Base-by-base conservation (phyloP, 1,140 invertebrate genomes). In the Oreohelix idahoensis region DNA sequence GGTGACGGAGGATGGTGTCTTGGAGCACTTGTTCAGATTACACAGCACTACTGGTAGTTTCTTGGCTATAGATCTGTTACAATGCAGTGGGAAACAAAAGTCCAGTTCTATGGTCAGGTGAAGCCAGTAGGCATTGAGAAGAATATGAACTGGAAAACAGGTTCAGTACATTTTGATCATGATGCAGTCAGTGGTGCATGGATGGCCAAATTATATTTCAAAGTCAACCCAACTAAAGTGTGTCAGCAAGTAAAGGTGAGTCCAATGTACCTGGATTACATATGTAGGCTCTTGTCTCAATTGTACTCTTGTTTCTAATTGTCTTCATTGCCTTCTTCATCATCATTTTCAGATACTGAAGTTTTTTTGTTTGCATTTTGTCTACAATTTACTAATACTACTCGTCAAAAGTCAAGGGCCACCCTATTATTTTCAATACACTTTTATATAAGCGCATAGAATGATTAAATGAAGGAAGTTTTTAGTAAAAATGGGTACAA, bases 221-320 rank as follows among this genome's bases (percentile, higher is more conserved):
- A 66, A 26, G 78, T 69, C 63, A 79, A 79, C 58, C 78, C 78
- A 26, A 79, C 58, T 17, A 66, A 35, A n/a, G 78, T 69, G n/a
- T 29, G 10, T 23, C 78, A 79, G 1, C 29, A 69, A 42, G 39
- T 69, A 4, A 66, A 42, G 35, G 78, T 79, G 39, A 79, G 53
- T 58, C 4, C 11, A 58, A 20, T 58, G 51, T 23, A 58, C 45
- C n/a, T n/a, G 4, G 51, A 58, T 26, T 58, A 23, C 10, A 58
- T 15, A 15, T 23, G 17, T 58, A 2, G 26, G 51, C 20, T 58
- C 2, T 58, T 26, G 20, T 58, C 15, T 45, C 15, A 8, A 58
- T 58, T 58, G 10, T n/a, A n/a, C n/a, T n/a, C n/a, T n/a, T n/a
- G n/a, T n/a, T n/a, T n/a, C n/a, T n/a, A n/a, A n/a, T n/a, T n/a